These are phyloP conservation scores for Tachina grossa DNA, from an alignment of 2,888 invertebrate species.

Conservation along the genomic window DNA sequence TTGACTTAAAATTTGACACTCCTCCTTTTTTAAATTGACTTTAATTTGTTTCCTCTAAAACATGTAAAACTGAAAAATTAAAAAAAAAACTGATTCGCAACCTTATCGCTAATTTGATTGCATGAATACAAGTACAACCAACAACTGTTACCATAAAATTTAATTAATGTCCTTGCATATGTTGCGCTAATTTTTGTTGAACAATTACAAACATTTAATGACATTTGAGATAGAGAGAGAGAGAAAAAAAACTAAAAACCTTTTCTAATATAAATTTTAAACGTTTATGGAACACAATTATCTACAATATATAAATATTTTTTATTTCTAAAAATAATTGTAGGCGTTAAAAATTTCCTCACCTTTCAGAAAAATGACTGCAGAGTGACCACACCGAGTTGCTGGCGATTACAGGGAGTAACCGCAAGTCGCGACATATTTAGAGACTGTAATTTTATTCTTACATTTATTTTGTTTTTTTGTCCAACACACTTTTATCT, in stretches of 20 bases:
- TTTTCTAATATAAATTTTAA: slow-evolving; percentile 52
- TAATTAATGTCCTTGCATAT: slow-evolving; percentile 74
- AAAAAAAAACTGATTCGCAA: slow-evolving; percentile 2
- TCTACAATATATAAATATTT: not conserved
- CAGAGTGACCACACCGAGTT: slow-evolving; percentile 46
- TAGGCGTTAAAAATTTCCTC: slow-evolving; percentile 75
- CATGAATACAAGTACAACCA: slow-evolving; percentile 19
- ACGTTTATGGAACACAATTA: slow-evolving; percentile 64
- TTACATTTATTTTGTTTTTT: not conserved
- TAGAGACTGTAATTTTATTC: slow-evolving; percentile 63
- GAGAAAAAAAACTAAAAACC: slow-evolving; percentile 43
- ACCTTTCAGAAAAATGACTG: slow-evolving; percentile 43
- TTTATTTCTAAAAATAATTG: slow-evolving; percentile 72
- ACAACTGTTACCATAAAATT: slow-evolving; percentile 73
- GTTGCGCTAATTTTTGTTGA: slow-evolving; percentile 72
- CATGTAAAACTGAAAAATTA: not conserved
- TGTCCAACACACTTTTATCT: slow-evolving; percentile 46
- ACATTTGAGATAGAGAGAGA: slow-evolving; percentile 3
- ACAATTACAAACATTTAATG: slow-evolving; percentile 64
- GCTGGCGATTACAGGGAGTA: not conserved
- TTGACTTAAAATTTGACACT: too few relatives aligned
- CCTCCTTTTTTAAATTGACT: slow-evolving; percentile 14
- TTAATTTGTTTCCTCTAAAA: not conserved
- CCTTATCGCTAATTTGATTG: slow-evolving; percentile 60
- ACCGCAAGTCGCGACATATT: slow-evolving; percentile 68